Percentiles rank a stretch among this genome's conserved stretches.
phyloP scores from a whole-genome alignment of 2,888 invertebrate genomes.

The Tetramorium bicarinatum region DNA sequence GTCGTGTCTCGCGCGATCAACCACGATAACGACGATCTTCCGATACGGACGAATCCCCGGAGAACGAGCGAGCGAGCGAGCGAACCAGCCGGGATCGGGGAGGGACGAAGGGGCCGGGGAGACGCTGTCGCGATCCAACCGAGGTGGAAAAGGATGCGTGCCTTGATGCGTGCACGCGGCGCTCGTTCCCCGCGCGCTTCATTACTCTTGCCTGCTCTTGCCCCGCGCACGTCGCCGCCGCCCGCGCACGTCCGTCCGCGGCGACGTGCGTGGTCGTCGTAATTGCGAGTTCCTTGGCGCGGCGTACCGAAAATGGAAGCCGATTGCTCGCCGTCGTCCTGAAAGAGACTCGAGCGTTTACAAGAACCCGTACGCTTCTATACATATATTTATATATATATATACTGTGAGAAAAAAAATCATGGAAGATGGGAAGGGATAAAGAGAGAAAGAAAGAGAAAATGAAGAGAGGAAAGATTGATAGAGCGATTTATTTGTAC shows the following conservation, averaged over 20 bases:
- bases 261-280: conserved; percentile 31
- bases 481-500: conserved; percentile 50
- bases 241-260: background rate
- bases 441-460: conserved; percentile 45
- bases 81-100: background rate
- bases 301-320: conserved; percentile 46
- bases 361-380: background rate
- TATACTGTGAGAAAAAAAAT: background rate
- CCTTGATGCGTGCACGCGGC: conserved; percentile 33
- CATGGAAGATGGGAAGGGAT: background rate
- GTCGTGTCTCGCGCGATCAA: background rate
- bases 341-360: too few species aligned
- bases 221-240: conserved; percentile 5
- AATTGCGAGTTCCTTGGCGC: conserved; percentile 30
- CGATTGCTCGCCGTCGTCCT: background rate
- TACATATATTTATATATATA: too few species aligned
- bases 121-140: background rate
- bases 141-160: conserved; percentile 20
- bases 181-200: background rate
- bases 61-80: background rate
- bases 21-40: background rate
- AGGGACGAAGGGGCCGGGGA: background rate
- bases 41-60: background rate
- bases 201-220: background rate
- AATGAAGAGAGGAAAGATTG: background rate